phyloP scores from a whole-genome alignment of 2,113 vertebrate genomes.

The Tetrao urogallus region DNA sequence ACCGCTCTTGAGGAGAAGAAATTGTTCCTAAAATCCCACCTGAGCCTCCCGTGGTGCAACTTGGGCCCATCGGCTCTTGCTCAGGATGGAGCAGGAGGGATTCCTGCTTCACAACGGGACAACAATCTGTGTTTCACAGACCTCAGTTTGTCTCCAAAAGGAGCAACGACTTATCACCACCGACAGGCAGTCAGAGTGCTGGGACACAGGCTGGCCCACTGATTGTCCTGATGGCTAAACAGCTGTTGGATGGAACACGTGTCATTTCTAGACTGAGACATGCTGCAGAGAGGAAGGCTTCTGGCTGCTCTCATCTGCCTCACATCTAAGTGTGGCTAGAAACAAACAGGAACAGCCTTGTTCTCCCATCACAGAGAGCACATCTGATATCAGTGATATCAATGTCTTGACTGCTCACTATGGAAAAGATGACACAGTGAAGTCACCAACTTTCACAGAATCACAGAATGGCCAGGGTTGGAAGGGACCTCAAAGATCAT shows the following conservation, averaged over 20 bases:
- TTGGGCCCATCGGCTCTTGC: no score
- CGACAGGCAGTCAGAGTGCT: fast-evolving
- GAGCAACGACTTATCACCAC: neutral
- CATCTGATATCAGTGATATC: fast-evolving
- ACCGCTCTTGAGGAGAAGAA: no score
- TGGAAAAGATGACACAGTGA: neutral
- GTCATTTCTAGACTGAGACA: neutral
- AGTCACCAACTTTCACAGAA: neutral
- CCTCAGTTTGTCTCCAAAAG: fast-evolving
- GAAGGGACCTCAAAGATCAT: no score
- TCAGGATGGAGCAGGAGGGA: neutral
- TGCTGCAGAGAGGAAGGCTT: neutral
- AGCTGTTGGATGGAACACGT: neutral
- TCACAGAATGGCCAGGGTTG: no score
- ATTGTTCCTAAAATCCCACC: no score
- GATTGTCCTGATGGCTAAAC: neutral
- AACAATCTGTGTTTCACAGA: fast-evolving
- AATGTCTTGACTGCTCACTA: neutral
- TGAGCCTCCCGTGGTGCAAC: no score
- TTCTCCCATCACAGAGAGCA: neutral
- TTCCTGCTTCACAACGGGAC: neutral
- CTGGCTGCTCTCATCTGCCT: neutral
- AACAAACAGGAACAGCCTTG: neutral
- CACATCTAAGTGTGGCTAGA: neutral
- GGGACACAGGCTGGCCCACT: neutral